Percentiles rank a stretch among this genome's conserved stretches.
Conservation (phyloP, 1,140 invertebrate species). For the Drosophila bipectinata region DNA sequence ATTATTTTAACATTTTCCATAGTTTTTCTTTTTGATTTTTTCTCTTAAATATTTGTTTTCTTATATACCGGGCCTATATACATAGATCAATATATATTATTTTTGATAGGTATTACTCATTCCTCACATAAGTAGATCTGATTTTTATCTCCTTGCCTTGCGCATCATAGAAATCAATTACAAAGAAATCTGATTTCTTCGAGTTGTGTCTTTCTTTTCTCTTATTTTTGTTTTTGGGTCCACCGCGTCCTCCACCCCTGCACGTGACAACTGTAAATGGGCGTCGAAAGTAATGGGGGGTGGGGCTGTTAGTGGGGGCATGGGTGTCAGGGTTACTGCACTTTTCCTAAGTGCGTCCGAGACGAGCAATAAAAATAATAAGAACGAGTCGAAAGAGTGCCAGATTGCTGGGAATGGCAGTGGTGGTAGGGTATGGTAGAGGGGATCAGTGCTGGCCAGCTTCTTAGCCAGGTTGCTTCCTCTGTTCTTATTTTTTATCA, state of each 20-base stretch:
- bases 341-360: slow-evolving; percentile 75
- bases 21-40: too few relatives aligned
- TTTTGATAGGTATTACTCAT: background rate
- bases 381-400: slow-evolving; percentile 18
- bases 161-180: slow-evolving; percentile 47
- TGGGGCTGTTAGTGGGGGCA: background rate
- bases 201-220: slow-evolving; percentile 9
- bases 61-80: too few relatives aligned
- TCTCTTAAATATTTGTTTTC: too few relatives aligned
- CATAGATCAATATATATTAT: too few relatives aligned
- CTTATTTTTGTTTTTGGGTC: slow-evolving; percentile 14
- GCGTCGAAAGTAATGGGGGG: background rate
- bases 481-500: background rate
- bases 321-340: slow-evolving; percentile 61
- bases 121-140: background rate
- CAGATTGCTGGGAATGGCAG: slow-evolving; percentile 14
- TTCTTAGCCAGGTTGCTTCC: background rate
- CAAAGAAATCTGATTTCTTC: slow-evolving; percentile 41
- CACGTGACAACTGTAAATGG: slow-evolving; percentile 15
- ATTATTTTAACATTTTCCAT: too few relatives aligned
- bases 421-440: too few relatives aligned
- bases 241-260: background rate
- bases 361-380: slow-evolving; percentile 66
- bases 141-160: background rate
- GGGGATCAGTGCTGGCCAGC: slow-evolving; percentile 18